Evolutionary conservation across 2,797 vertebrate genomes (phyloP), one percentile per base, ranked within the genome.

Genomic region (Rhynchotus rufescens): DNA sequence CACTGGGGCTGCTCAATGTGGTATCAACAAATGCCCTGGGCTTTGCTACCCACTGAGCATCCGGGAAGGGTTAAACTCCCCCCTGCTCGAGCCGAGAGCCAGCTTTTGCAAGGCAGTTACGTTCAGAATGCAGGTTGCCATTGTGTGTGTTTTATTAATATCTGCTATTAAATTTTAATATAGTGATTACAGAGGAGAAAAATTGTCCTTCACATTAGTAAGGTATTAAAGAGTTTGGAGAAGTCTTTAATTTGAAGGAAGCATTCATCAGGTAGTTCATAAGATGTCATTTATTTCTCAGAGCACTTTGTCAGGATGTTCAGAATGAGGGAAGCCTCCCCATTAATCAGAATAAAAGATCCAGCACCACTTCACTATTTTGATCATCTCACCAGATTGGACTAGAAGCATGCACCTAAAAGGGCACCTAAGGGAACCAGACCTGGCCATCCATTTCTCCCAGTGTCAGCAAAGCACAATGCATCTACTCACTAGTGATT

Each of bases 111-210:
- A 8, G 6, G 16, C 56, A 86, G 38, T 54, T 56, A 66, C 1
- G 1, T 56, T 42, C 81, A 78, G 84, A 23, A 91, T 4, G 2
- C 72, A 52, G 45, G 69, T 77, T 92, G 71, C 74, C 89, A 96
- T 94, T 89, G 93, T 84, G 52, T 75, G 94, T 83, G 84, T 95
- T 94, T 90, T 81, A 97, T 95, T 97, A 96, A 96, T 94, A 81
- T 12, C 59, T 25, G 61, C 45, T 64, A 97, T 97, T 96, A 97
- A 97, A 97, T 73, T 97, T 97, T 97, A 98, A 97, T 96, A 84
- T 17, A 80, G 80, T 96, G 96, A 97, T 97, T 97, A 97, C 45
- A 93, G 82, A 61, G 77, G 44, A 96, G 88, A 96, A 96, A 97
- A 97, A 97, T 95, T 86, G 85, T 86, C 90, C 90, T 96, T 96